These are phyloP conservation scores for Drosophila teissieri DNA, from an alignment of 1,140 invertebrate genomes.

Conservation along the genomic window DNA sequence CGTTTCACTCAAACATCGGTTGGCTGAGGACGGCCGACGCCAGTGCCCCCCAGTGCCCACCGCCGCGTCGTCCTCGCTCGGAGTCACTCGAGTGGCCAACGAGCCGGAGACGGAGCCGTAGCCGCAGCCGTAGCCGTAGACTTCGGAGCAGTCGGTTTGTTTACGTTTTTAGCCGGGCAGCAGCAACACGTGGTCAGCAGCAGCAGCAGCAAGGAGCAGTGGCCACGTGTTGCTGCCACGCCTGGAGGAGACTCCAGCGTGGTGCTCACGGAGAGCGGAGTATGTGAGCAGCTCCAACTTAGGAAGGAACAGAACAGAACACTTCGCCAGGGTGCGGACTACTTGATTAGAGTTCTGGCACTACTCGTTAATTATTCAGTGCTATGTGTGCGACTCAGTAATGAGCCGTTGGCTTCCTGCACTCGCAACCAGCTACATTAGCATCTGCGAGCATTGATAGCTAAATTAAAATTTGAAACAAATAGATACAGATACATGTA, in stretches of 20 bases:
- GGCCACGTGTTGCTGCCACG: conserved; percentile 20
- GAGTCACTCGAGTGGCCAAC: conserved; percentile 34
- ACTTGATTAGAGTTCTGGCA: conserved; percentile 1
- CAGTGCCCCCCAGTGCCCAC: neutral
- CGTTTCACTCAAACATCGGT: conserved; percentile 68
- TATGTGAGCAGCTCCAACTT: no score
- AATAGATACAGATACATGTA: no score
- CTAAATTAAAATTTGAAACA: no score
- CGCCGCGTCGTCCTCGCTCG: conserved; percentile 23
- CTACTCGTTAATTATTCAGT: neutral
- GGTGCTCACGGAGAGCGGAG: neutral
- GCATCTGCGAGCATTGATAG: no score
- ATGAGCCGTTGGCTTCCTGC: neutral
- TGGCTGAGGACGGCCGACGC: conserved; percentile 24
- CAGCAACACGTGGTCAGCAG: conserved; percentile 6
- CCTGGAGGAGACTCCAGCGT: no score
- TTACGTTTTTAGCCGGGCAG: conserved; percentile 47
- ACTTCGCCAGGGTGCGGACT: neutral
- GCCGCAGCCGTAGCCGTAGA: neutral
- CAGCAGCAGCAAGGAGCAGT: no score
- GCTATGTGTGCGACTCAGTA: neutral
- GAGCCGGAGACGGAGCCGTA: conserved; percentile 4
- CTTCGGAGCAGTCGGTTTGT: conserved; percentile 53
- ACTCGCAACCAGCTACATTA: neutral
- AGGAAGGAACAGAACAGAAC: no score